Evolutionary conservation across 1,140 invertebrate genomes (phyloP).

Genomic region (Drosophila micromelanica): DNA sequence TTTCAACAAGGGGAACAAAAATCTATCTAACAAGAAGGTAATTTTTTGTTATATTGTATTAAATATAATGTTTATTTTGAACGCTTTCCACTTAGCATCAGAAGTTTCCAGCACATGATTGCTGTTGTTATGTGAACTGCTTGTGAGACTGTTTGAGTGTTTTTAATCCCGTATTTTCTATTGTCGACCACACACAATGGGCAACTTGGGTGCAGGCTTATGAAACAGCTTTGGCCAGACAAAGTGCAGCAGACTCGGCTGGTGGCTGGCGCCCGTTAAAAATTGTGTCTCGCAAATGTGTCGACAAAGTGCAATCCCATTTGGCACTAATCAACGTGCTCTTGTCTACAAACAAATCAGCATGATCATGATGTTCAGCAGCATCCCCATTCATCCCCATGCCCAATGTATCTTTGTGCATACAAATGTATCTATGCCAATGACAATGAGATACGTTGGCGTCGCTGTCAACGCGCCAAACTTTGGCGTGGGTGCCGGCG

Average conservation of each 20-base stretch:
- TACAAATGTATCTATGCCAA: constrained; percentile 37
- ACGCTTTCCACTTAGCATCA: background rate
- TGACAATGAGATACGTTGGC: constrained; percentile 59
- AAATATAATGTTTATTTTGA: constrained; percentile 1
- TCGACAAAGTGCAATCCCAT: constrained; percentile 53
- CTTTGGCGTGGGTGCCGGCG: constrained; percentile 34
- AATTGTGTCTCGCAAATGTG: constrained; percentile 38
- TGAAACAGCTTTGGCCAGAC: constrained; percentile 17
- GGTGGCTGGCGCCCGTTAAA: constrained; percentile 34
- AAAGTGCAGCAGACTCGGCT: constrained; percentile 5
- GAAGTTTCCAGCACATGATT: constrained; percentile 1
- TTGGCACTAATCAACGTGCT: constrained; percentile 65
- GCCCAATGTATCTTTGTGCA: no score
- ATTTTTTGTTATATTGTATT: no score
- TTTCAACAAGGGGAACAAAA: no score
- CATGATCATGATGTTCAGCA: constrained; percentile 31
- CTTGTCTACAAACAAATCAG: constrained; percentile 28
- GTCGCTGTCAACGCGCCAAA: constrained; percentile 34
- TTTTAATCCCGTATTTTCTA: constrained; percentile 7
- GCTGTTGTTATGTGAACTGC: constrained; percentile 4
- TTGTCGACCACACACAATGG: constrained; percentile 15
- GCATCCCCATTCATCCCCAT: constrained; percentile 19
- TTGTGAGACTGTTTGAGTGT: constrained; percentile 1
- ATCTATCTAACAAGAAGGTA: no score
- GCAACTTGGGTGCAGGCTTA: constrained; percentile 9